Evolutionary conservation across 1,140 invertebrate genomes (phyloP), one percentile per base, ranked within the genome.

Genomic region (Dinothrombium tinctorium): DNA sequence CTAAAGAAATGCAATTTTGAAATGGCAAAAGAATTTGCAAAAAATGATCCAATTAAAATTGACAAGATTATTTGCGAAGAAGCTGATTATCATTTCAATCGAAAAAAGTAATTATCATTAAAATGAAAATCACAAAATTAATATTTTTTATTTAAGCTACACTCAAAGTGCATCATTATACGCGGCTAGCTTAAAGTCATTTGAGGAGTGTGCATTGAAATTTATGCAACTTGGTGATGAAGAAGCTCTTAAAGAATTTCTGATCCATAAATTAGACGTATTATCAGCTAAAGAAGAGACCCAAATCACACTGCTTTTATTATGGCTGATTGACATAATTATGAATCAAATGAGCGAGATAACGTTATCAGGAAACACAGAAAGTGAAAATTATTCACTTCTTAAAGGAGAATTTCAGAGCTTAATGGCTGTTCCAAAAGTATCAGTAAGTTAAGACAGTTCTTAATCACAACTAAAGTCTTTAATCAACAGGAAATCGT

Each of bases 271-370:
- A 43, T 38, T 59, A 12, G 44, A 51, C 24, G 33, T 45, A 33
- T 41, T 59, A 6, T 45, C 50, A 41, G 36, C 41, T 2, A 47
- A 62, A 53, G 59, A 64, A 22, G 58, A 56, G 42, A 81, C 77
- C 0, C 74, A 90, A 59, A 73, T 80, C 31, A 86, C 82, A 0
- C 81, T 90, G 69, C 66, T 94, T 21, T 74, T 89, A 0, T 69
- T 89, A 25, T 95, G 87, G 86, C 66, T 94, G 33, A 69, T 86
- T 5, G 87, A 96, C 57, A 60, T 95, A 17, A 89, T 76, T 60
- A 62, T 94, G 46, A 83, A 76, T 49, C 73, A 87, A 59, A 66
- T 94, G 51, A 74, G 77, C n/a, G n/a, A n/a, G n/a, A n/a, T n/a
- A n/a, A n/a, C n/a, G n/a, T n/a, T n/a, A n/a, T n/a, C n/a, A n/a